Base-by-base conservation (phyloP, 2,797 vertebrate species). In the Esox lucius region DNA sequence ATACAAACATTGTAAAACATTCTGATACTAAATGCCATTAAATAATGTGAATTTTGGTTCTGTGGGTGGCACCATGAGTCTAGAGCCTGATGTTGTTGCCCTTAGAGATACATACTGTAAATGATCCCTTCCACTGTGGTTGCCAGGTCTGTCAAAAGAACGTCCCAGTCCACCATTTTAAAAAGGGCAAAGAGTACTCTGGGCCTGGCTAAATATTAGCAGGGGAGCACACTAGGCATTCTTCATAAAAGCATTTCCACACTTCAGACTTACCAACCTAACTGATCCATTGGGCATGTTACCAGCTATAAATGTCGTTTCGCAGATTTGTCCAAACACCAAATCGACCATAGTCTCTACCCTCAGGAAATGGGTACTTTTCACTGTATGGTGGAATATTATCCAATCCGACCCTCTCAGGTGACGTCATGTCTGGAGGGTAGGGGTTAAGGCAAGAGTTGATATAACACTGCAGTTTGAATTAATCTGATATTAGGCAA, bases 41-140 rank as follows among this genome's bases (percentile, higher is more conserved):
- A 56, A 56, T 56, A 56, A 22, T 56, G 17, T 56, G 19, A 19
- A 22, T 56, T 56, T 56, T 56, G 53, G 53, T 61, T 61, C 56
- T 61, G 56, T 24, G 56, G n/a, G n/a, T 9, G 24, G 3, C 53
- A 19, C 53, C n/a, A 11, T 56, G 39, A 9, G 39, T 42, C 39
- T 9, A 56, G 53, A 6, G 3, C 48, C 49, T 70, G 68, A 11
- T 49, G 42, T 15, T 48, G 9, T 70, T 16, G 48, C 66, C 35
- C 46, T 26, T 6, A 22, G 68, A 62, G 68, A 73, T 26, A n/a
- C 31, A 70, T 77, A 28, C 19, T 39, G 78, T 78, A 77, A 79
- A 73, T 83, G 71, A 76, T 80, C 76, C 72, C 61, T 79, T 82
- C 77, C 76, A 75, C 68, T 46, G 68, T 72, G 72, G 42, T 72